phyloP scores from a whole-genome alignment of 1,140 invertebrate genomes.

The Trichonephila inaurata region DNA sequence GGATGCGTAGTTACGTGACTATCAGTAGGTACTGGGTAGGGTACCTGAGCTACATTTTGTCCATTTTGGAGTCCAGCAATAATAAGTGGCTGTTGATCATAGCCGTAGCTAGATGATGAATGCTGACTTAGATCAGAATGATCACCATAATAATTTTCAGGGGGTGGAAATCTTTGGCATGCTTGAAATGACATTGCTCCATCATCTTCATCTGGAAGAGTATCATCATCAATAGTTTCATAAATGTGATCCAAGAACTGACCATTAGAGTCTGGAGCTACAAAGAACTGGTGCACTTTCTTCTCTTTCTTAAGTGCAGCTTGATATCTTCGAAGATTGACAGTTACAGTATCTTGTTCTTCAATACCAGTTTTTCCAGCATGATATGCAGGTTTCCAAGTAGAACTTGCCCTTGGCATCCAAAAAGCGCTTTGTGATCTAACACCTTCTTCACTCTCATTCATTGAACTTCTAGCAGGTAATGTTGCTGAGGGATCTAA shows the following conservation, averaged over 20 bases:
- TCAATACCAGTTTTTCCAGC: slow-evolving; percentile 24
- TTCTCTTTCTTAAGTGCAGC: neutral
- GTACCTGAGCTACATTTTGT: slow-evolving; percentile 36
- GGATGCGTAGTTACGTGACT: neutral
- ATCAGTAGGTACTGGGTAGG: neutral
- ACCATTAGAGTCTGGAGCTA: slow-evolving; percentile 60
- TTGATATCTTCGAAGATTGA: slow-evolving; percentile 31
- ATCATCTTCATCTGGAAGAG: slow-evolving; percentile 39
- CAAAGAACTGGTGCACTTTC: neutral
- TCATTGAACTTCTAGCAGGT: slow-evolving; percentile 32
- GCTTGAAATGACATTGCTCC: neutral
- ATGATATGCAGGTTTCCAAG: slow-evolving; percentile 36
- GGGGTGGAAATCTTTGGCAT: slow-evolving; percentile 68
- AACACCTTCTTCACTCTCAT: slow-evolving; percentile 16
- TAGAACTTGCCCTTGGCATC: slow-evolving; percentile 10
- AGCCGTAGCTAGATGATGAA: slow-evolving; percentile 76
- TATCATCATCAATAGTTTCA: slow-evolving; percentile 78
- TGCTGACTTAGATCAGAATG: slow-evolving; percentile 76
- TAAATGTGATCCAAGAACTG: slow-evolving; percentile 77
- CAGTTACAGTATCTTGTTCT: slow-evolving; percentile 31
- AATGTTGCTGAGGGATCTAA: neutral
- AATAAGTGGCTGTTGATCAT: slow-evolving; percentile 77
- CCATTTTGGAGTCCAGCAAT: slow-evolving; percentile 3
- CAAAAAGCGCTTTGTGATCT: slow-evolving; percentile 28
- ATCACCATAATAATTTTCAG: slow-evolving; percentile 73